phyloP scores from a whole-genome alignment of 1,140 invertebrate species.

The Pentalonia nigronervosa region DNA sequence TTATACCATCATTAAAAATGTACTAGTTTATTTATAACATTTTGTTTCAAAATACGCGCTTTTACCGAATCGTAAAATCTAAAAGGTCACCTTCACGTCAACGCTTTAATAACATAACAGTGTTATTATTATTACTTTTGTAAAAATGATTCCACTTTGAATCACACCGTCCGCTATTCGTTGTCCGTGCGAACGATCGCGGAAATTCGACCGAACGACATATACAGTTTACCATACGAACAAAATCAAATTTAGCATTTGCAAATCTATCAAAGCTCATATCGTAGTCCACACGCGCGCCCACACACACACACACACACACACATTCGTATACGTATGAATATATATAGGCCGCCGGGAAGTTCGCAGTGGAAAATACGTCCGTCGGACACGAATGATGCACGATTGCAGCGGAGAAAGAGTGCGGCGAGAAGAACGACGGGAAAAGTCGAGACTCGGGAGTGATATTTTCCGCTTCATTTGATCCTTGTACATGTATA shows the following conservation, averaged over 20 bases:
- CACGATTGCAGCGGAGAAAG: not conserved
- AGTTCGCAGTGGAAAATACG: not conserved
- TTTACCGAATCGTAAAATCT: not conserved
- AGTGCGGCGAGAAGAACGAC: not conserved
- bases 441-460: constrained; percentile 9
- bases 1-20: constrained; percentile 2
- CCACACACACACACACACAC: not conserved
- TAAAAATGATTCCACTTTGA: not conserved
- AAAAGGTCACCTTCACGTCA: not conserved
- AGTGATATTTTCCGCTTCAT: constrained; percentile 37
- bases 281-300: not conserved
- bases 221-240: not conserved
- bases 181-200: not conserved
- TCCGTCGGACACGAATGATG: not conserved
- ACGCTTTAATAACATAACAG: not conserved
- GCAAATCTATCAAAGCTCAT: not conserved
- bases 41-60: not conserved
- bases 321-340: not conserved
- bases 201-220: not conserved
- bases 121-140: not conserved
- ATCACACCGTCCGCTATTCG: not conserved
- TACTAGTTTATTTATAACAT: constrained; percentile 18
- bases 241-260: not conserved
- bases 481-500: not conserved
- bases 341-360: not conserved